Evolutionary conservation across 2,113 vertebrate genomes (phyloP).

Genomic region (Balaeniceps rex): DNA sequence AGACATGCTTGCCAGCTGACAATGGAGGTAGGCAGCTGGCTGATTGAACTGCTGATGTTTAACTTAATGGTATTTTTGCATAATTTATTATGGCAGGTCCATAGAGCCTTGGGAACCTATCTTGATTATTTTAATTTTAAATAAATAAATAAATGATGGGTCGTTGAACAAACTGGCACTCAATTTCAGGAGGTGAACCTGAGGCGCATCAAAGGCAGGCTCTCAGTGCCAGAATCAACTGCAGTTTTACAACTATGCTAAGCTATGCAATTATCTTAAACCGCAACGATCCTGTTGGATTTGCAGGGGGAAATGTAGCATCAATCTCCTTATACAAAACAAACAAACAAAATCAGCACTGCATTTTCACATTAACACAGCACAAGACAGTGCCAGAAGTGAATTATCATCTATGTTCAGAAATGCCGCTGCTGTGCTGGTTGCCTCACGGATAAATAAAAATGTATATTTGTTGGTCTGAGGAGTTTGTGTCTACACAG

Average conservation of each 20-base stretch:
- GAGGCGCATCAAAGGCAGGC: background rate
- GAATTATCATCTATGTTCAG: background rate
- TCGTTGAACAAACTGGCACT: background rate
- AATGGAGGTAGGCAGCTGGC: background rate
- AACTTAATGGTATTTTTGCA: background rate
- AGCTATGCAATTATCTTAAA: slow-evolving; percentile 4
- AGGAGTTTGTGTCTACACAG: background rate
- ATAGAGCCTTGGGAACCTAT: background rate
- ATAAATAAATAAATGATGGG: slow-evolving; percentile 24
- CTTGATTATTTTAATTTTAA: background rate
- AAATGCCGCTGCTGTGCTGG: background rate
- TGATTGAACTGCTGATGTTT: background rate
- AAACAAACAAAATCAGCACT: background rate
- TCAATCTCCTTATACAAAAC: background rate
- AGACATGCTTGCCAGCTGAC: background rate
- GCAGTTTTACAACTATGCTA: background rate
- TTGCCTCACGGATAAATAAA: background rate
- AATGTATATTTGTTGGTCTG: background rate
- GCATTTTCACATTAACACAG: slow-evolving; percentile 8
- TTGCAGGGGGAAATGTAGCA: slow-evolving; percentile 5
- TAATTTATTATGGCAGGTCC: background rate
- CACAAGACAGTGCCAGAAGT: background rate
- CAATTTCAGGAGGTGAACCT: slow-evolving; percentile 16
- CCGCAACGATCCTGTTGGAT: background rate
- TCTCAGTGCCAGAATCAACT: slow-evolving; percentile 7